Base-by-base conservation (phyloP, 1,140 invertebrate genomes). In the Geopemphigus sp. region DNA sequence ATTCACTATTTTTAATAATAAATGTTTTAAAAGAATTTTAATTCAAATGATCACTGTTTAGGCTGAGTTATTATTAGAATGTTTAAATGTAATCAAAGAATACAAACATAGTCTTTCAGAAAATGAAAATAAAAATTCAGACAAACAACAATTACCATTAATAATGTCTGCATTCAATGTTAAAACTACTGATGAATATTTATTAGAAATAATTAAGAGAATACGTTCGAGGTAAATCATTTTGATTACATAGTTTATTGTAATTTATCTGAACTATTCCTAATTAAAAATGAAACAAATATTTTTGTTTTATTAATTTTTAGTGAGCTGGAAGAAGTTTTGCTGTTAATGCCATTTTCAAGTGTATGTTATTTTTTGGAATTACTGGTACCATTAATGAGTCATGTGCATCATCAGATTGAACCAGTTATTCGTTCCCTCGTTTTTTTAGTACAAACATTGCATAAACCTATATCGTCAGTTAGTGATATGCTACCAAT, bases 31-130 rank as follows among this genome's bases (percentile, higher is more conserved):
- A 78, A 59, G 68, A 17, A 73, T 53, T 80, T 73, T 50, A 50
- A 39, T 39, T 54, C 2, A 29, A 11, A 17, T 14, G 12, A 12
- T 64, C 26, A 39, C 32, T 39, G 66, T 68, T 83, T 82, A 95
- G 93, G 94, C 95, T 72, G 96, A 98, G 85, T 89, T 91, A 56
- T 89, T 98, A 66, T 87, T 97, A 81, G 96, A 97, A 86, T 95
- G 95, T 84, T 85, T 98, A 54, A 91, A 94, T 73, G 86, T 95
- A 47, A 92, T 90, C n/a, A 88, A 90, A 83, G 89, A 91, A 83
- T 94, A 90, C 82, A 86, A 88, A 82, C 84, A 87, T 82, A 86
- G 89, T 83, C 83, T 90, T 81, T 83, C 83, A 0, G 87, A 88
- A 81, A 83, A 84, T 66, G 83, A 84, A 80, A 83, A 82, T 61